Base-by-base conservation (phyloP, 1,140 invertebrate species). In the Drosophila triauraria region DNA sequence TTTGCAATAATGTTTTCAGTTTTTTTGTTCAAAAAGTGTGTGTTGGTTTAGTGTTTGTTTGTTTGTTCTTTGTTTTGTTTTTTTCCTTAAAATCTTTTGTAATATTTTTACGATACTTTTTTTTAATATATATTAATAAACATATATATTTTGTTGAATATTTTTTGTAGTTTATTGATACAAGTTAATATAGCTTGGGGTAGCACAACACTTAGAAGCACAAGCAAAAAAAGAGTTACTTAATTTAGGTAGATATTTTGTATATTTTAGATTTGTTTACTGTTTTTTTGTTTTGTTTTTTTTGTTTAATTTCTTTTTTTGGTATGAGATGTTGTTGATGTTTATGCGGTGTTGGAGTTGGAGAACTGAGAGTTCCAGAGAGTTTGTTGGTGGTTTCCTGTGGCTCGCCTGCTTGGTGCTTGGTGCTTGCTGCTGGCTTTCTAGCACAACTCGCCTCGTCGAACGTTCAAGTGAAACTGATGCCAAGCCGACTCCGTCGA, bases 401-500 rank as follows among this genome's bases (percentile, higher is more conserved):
- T 35, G 70, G 46, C 59, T 67, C 44, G 32, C 25, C 47, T 27
- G 42, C 54, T 70, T n/a, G 50, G 17, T 27, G 42, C 54, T 70
- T 13, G 50, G 17, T 27, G 42, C 54, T 70, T n/a, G 50, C 30
- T 30, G 63, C 59, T 48, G 25, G 27, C 65, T 35, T 17, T 12
- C 23, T 38, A 38, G 48, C 71, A 88, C 83, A 88, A 88, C 84
- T 65, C 64, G 84, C 80, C 60, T 70, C 61, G 65, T 53, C 65
- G 68, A 88, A 64, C 64, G 68, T 90, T 83, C 69, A 70, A 83
- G 88, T 67, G 72, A 81, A 84, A 88, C 84, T 88, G 80, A 81
- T 68, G 85, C 81, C 62, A 78, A 71, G 64, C 46, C 78, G 69
- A 50, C 25, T 44, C 53, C 59, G 62, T 44, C 43, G 42, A 43